Evolutionary conservation across 92 coral and sea anemone species (phyloP), one percentile per base, ranked within the genome.

Genomic region (Isaurus tuberculatus): DNA sequence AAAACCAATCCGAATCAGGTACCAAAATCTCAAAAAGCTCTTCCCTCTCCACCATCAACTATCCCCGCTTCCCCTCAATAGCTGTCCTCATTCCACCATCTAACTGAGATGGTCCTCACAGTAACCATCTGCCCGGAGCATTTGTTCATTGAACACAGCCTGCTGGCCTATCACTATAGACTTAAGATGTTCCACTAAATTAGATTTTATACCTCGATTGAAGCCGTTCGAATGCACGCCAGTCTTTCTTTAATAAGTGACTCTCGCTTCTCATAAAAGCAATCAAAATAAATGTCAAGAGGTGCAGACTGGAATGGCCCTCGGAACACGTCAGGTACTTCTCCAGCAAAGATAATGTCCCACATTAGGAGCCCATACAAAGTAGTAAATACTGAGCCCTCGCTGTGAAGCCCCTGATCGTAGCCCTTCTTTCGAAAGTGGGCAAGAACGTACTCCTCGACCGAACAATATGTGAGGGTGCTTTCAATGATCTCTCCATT

Each of bases 321-420:
- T 55, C 99, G 88, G 70, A 97, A 97, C 20, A 92, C 99, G 87
- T 97, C 98, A 3, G 95, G 93, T 17, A 97, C 83, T 19, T 91
- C 93, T 71, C 82, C 37, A 3, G 87, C 30, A 57, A 97, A 97
- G 14, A 97, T 84, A 36, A 94, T 84, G 68, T 97, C 97, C 99
- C 99, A 97, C 95, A 94, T 92, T 79, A 92, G 82, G 23, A 94
- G 77, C 27, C 95, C 91, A 75, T 80, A 94, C 26, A 97, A 85
- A 9, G 91, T 87, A 20, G 91, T 89, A 57, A 89, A 97, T 2
- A 98, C 91, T 19, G 95, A 86, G 0, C 98, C 95, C 80, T 97
- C 99, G 1, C 99, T 98, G 71, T 97, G 99, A 26, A 97, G 91
- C 19, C 99, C 99, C 81, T 94, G 91, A 44, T 97, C 91, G 60